Evolutionary conservation across 2,113 vertebrate species (phyloP).

Genomic region (Pavo muticus): DNA sequence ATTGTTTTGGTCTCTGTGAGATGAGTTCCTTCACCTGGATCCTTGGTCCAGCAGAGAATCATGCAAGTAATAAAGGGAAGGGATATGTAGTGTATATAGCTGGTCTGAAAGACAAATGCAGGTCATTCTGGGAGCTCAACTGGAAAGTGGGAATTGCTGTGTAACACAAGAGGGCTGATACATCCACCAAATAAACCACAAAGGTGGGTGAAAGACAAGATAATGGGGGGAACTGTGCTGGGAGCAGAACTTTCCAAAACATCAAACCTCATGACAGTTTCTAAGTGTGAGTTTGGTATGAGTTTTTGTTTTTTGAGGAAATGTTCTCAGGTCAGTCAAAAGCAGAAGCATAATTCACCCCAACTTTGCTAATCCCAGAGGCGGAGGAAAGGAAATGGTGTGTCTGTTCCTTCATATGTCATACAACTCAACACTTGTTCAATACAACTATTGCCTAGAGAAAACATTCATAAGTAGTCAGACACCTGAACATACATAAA

Average conservation of each 20-base stretch:
- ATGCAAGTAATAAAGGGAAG: neutral
- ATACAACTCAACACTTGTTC: neutral
- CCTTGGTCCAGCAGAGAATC: neutral
- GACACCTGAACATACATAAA: neutral
- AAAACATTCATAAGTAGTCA: neutral
- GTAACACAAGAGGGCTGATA: neutral
- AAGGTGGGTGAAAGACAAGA: neutral
- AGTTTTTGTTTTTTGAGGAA: neutral
- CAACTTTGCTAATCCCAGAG: neutral
- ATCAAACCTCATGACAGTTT: neutral
- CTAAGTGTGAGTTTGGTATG: too few relatives aligned
- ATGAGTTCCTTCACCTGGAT: neutral
- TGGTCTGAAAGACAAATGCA: neutral
- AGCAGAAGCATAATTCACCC: neutral
- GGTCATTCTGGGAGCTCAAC: neutral
- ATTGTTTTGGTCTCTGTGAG: neutral
- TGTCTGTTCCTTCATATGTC: neutral
- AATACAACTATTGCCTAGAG: neutral
- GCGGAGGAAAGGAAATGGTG: neutral
- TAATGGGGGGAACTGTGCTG: neutral
- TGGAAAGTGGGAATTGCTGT: neutral
- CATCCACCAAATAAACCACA: accelerated
- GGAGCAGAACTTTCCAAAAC: neutral
- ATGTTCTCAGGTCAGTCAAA: neutral
- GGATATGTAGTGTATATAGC: too few relatives aligned